A percentile compares a stretch with the other conserved stretches of the same genome.
These are phyloP conservation scores for Macaria notata DNA, from an alignment of 2,888 invertebrate species.

Conservation along the genomic window DNA sequence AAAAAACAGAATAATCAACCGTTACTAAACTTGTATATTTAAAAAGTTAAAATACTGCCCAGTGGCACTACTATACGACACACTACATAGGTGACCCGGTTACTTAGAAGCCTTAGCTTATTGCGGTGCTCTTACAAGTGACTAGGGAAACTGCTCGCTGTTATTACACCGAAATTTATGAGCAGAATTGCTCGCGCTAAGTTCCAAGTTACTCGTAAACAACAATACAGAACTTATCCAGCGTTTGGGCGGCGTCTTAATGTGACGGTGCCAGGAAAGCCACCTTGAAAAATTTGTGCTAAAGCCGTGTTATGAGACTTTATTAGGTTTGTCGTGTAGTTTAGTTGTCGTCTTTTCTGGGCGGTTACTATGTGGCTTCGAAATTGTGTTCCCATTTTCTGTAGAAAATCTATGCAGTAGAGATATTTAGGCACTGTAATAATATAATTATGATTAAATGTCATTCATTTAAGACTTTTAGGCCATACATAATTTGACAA, in stretches of 20 bases:
- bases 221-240: slow-evolving; percentile 76
- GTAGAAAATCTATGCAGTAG: too few species aligned
- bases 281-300: slow-evolving; percentile 59
- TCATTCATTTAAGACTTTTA: too few species aligned
- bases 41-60: too few species aligned
- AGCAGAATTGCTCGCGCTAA: slow-evolving; percentile 70
- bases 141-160: slow-evolving; percentile 75
- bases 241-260: slow-evolving; percentile 65
- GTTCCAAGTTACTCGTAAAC: slow-evolving; percentile 76
- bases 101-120: slow-evolving; percentile 61
- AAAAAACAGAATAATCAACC: too few species aligned
- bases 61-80: slow-evolving; percentile 26
- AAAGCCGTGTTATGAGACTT: slow-evolving; percentile 57
- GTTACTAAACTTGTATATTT: too few species aligned
- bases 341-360: slow-evolving; percentile 38
- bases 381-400: too few species aligned
- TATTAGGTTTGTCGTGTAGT: slow-evolving; percentile 47
- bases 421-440: too few species aligned
- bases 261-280: slow-evolving; percentile 65
- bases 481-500: too few species aligned
- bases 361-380: too few species aligned
- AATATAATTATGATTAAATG: too few species aligned
- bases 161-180: slow-evolving; percentile 79
- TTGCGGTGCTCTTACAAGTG: slow-evolving; percentile 73
- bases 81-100: slow-evolving; percentile 45